Evolutionary conservation across 2,113 vertebrate species (phyloP).

Genomic region (Notarius lentiginosus): DNA sequence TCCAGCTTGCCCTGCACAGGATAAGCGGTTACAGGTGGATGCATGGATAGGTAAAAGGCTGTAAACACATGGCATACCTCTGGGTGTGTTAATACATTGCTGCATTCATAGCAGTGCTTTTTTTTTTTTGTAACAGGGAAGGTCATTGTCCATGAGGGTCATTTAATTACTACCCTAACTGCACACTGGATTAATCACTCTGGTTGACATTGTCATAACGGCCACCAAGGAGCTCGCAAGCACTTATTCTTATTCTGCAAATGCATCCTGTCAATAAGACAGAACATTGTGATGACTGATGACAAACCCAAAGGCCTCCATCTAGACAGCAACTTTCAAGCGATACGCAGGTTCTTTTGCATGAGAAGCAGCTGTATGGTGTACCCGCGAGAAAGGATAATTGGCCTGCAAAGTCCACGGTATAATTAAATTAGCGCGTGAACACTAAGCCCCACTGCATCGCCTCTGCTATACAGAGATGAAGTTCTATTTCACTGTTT

Average conservation of each 20-base stretch:
- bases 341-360: constrained; percentile 20
- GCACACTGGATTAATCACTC: constrained; percentile 51
- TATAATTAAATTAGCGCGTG: constrained; percentile 51
- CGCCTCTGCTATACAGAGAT: constrained; percentile 29
- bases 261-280: constrained; percentile 55
- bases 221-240: constrained; percentile 50
- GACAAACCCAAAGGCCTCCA: constrained; percentile 35
- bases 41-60: neutral
- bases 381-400: constrained; percentile 32
- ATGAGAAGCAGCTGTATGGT: constrained; percentile 12
- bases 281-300: constrained; percentile 53
- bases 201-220: constrained; percentile 61
- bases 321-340: constrained; percentile 40
- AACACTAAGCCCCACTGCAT: constrained; percentile 28
- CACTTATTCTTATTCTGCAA: constrained; percentile 53
- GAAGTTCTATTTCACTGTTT: constrained; percentile 30
- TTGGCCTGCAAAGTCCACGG: constrained; percentile 44
- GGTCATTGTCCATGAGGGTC: constrained; percentile 43
- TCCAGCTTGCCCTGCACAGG: too few relatives aligned
- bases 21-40: too few relatives aligned
- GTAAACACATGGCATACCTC: neutral
- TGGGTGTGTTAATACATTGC: neutral
- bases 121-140: constrained; percentile 37
- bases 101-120: neutral
- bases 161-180: constrained; percentile 58